Conservation (phyloP, 2,888 invertebrate species). For the Drosophila mimica region DNA sequence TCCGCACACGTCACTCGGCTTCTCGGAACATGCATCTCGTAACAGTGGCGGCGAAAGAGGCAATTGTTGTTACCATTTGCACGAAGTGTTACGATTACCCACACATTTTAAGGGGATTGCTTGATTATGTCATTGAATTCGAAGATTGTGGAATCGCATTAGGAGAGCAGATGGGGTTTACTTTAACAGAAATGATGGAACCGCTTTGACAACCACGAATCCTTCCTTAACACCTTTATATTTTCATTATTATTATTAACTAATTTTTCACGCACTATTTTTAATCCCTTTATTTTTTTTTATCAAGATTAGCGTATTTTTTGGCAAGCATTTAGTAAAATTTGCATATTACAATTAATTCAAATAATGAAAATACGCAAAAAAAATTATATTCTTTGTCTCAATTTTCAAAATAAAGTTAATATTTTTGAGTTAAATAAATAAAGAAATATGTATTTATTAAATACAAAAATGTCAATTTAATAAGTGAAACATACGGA, state of each 20-base stretch:
- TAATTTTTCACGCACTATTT: neutral
- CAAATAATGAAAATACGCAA: neutral
- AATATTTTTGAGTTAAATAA: neutral
- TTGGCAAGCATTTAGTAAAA: neutral
- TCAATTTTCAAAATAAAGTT: neutral
- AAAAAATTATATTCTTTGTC: neutral
- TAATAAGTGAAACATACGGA: neutral
- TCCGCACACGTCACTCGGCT: conserved; percentile 17
- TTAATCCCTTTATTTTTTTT: neutral
- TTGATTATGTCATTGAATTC: conserved; percentile 44
- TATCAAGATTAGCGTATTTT: no score
- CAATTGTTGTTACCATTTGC: conserved; percentile 49
- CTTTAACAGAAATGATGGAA: neutral
- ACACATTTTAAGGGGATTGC: conserved; percentile 15
- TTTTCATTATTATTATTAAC: neutral
- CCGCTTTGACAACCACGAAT: neutral
- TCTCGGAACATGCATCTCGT: conserved; percentile 24
- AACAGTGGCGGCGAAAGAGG: conserved; percentile 15
- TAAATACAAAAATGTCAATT: neutral
- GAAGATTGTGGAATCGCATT: neutral
- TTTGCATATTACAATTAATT: neutral
- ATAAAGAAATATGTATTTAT: neutral
- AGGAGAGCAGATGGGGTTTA: neutral
- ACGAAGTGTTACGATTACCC: conserved; percentile 48
- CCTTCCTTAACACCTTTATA: neutral